Evolutionary conservation across 2,888 invertebrate genomes (phyloP), one percentile per base, ranked within the genome.

Genomic region (Napeogenes inachia): DNA sequence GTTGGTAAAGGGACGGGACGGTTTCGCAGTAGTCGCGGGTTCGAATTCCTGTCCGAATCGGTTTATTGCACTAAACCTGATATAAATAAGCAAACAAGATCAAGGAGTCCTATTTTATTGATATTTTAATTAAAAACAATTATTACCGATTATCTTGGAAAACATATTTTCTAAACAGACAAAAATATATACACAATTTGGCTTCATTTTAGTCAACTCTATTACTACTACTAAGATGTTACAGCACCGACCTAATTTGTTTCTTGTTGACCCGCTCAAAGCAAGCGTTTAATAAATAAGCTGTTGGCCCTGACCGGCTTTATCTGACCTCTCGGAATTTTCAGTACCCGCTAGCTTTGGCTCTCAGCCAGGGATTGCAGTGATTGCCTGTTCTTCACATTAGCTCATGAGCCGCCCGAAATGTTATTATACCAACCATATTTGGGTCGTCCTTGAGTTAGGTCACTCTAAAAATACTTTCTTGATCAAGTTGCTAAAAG

Each of bases 271-370:
- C 33, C 56, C 50, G 45, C 58, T 54, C 54, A 55, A 56, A 54
- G 59, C 56, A 46, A 47, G 38, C 53, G 47, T 60, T 59, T 56
- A 56, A 56, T 56, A 56, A 59, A 62, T 62, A 54, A 59, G 56
- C 45, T 35, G 30, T 35, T 42, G 62, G 33, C 59, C 62, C 62
- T 59, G 62, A n/a, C n/a, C n/a, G n/a, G n/a, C n/a, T n/a, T n/a
- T n/a, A n/a, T n/a, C n/a, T n/a, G n/a, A 33, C 50, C 62, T 45
- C 56, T 50, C 21, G 55, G 60, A 47, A 33, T 45, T 32, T 54
- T 45, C 45, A 45, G 54, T 32, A 35, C 35, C 50, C 58, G 53
- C 42, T 13, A 30, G 50, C 50, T 54, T 54, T 63, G 63, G 60
- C 57, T 10, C 8, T 21, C 35, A 42, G 59, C 62, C 62, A 59